Base-by-base conservation (phyloP, 2,113 vertebrate species). In the Protobothrops flavoviridis region DNA sequence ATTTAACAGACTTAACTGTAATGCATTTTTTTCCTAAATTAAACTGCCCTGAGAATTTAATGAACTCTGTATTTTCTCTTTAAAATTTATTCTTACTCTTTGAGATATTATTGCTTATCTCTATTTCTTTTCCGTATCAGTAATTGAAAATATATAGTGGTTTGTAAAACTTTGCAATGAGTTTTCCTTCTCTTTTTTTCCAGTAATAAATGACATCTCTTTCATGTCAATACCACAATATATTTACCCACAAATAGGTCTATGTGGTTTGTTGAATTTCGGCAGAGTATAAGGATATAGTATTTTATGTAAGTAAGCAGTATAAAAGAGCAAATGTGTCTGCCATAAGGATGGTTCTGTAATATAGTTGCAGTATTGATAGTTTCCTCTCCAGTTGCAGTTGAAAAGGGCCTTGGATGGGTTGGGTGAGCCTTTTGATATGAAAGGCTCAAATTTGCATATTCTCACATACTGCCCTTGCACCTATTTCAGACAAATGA, bases 161-260 rank as follows among this genome's bases (percentile, higher is more conserved):
- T 92, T 26, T 89, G 45, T 29, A 91, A 48, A 94, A 6, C 90
- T 92, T 69, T 94, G 43, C 50, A 74, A 86, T 11, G 21, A 95
- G 10, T 90, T 91, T 1, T 52, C 50, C 12, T 1, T 39, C 11
- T 74, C 20, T 33, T 26, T 4, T 43, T 90, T 88, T 53, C 1
- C 52, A 39, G 52, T 81, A 43, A 23, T 74, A 48, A 90, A 94
- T 0, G 0, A 5, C 1, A 92, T 92, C 94, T 94, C 90, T 93
- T 92, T 91, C 13, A 94, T 33, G 81, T 90, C 61, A 91, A 94
- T 93, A 57, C 95, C 23, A 92, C 85, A 91, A 81, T 90, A 87
- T 90, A 95, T 57, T 3, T 74, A 74, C 15, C 13, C 69, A 81
- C 33, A 81, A 81, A 81, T 7, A 81, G 3, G 33, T 8, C 74